phyloP scores from a whole-genome alignment of 2,888 invertebrate species.

The Seira sanloemensis region DNA sequence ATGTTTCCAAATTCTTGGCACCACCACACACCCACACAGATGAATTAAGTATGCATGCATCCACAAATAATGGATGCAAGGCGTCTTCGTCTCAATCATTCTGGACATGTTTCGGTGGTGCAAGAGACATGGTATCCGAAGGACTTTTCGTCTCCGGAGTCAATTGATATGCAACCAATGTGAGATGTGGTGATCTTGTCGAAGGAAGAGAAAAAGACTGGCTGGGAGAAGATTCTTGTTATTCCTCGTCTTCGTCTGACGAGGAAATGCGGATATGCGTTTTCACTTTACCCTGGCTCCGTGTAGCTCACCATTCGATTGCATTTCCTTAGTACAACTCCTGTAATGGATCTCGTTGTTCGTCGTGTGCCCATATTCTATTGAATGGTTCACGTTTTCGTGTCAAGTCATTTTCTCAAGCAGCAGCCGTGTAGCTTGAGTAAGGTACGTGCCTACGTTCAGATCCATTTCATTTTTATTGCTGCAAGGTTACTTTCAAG shows the following conservation, averaged over 20 bases:
- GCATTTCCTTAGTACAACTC: background rate
- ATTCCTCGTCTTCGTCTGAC: too few relatives aligned
- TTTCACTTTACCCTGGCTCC: constrained; percentile 32
- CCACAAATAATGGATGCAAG: background rate
- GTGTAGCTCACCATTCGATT: background rate
- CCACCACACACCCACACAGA: background rate
- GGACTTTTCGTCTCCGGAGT: background rate
- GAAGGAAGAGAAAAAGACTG: too few relatives aligned
- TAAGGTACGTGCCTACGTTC: constrained; percentile 54
- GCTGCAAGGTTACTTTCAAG: constrained; percentile 38
- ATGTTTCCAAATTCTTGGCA: background rate
- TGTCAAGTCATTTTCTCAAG: background rate
- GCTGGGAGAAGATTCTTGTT: too few relatives aligned
- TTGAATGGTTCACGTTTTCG: constrained; percentile 1
- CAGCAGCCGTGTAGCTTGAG: background rate
- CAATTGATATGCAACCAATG: constrained; percentile 64
- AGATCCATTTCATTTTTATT: constrained; percentile 63
- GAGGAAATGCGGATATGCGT: too few relatives aligned
- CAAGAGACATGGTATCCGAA: background rate
- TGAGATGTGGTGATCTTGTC: constrained; percentile 34
- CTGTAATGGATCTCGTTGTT: constrained; percentile 11
- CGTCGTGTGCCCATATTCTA: constrained; percentile 28
- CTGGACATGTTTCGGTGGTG: background rate
- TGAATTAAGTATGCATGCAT: background rate
- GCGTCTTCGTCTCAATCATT: background rate